Conservation (phyloP, 1,140 invertebrate genomes). For the Caerostris extrusa region DNA sequence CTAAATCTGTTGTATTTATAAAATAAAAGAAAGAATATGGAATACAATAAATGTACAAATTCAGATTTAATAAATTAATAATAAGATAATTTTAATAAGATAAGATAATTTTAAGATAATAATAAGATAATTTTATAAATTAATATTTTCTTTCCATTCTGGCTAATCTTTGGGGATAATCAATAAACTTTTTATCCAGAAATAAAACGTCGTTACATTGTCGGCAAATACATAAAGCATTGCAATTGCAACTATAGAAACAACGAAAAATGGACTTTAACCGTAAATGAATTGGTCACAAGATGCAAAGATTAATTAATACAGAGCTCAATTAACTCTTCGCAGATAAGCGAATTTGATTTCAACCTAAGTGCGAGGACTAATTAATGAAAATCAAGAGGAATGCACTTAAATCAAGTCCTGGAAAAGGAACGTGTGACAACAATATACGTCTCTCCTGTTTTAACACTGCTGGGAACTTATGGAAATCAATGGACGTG, state of each 20-base stretch:
- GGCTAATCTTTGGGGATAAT: too few relatives aligned
- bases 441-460: neutral
- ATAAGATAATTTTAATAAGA: too few relatives aligned
- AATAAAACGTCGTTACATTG: too few relatives aligned
- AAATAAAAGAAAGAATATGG: too few relatives aligned
- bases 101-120: too few relatives aligned
- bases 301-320: constrained; percentile 1
- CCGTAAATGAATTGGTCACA: neutral
- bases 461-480: neutral
- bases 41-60: too few relatives aligned
- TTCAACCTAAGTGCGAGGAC: neutral
- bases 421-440: neutral
- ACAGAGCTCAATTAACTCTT: neutral
- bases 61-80: too few relatives aligned
- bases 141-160: too few relatives aligned
- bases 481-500: neutral
- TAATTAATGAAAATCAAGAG: constrained; percentile 4
- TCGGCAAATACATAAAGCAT: neutral
- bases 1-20: too few relatives aligned
- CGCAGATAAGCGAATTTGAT: neutral
- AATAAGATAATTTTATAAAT: too few relatives aligned
- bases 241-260: neutral
- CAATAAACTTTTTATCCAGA: too few relatives aligned
- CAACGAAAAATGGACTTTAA: neutral
- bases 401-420: neutral